A percentile compares a stretch with the other conserved stretches of the same genome.
phyloP scores from a whole-genome alignment of 2,888 invertebrate species.

The Pimpla rufipes region DNA sequence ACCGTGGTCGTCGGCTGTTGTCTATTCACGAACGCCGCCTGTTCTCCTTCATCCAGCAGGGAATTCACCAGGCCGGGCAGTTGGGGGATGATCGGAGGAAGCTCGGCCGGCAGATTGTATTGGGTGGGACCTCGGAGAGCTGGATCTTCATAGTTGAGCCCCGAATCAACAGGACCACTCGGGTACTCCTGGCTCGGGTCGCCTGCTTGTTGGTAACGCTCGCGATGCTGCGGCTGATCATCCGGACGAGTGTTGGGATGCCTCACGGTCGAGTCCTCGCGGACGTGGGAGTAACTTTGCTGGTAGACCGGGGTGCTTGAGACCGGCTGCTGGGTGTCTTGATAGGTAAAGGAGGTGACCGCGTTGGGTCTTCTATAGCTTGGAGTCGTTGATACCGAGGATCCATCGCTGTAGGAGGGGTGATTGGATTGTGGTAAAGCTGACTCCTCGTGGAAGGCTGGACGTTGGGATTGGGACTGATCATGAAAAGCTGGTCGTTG shows the following conservation, averaged over 20 bases:
- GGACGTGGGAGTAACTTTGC: conserved; percentile 67
- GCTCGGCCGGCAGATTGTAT: conserved; percentile 87
- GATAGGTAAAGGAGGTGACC: conserved; percentile 73
- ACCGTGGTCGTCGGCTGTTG: conserved; percentile 74
- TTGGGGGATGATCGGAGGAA: conserved; percentile 87
- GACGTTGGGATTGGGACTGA: conserved; percentile 47
- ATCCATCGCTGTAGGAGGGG: conserved; percentile 63
- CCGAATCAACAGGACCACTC: conserved; percentile 69
- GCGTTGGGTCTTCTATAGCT: conserved; percentile 73
- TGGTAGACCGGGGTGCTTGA: conserved; percentile 74
- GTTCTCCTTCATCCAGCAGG: conserved; percentile 86
- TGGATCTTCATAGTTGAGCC: conserved; percentile 68
- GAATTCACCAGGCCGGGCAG: conserved; percentile 88
- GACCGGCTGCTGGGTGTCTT: conserved; percentile 54
- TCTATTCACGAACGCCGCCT: conserved; percentile 59
- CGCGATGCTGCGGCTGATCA: conserved; percentile 65
- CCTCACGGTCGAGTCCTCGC: conserved; percentile 69
- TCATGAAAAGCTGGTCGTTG: conserved; percentile 64
- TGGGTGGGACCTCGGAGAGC: conserved; percentile 83
- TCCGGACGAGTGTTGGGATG: conserved; percentile 69
- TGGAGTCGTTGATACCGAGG: conserved; percentile 70
- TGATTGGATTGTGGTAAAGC: conserved; percentile 44
- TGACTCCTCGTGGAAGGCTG: conserved; percentile 71
- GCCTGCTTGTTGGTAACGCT: conserved; percentile 66
- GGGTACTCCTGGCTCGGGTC: conserved; percentile 70